phyloP scores from a whole-genome alignment of 2,113 vertebrate species.

The Ptilonorhynchus violaceus region DNA sequence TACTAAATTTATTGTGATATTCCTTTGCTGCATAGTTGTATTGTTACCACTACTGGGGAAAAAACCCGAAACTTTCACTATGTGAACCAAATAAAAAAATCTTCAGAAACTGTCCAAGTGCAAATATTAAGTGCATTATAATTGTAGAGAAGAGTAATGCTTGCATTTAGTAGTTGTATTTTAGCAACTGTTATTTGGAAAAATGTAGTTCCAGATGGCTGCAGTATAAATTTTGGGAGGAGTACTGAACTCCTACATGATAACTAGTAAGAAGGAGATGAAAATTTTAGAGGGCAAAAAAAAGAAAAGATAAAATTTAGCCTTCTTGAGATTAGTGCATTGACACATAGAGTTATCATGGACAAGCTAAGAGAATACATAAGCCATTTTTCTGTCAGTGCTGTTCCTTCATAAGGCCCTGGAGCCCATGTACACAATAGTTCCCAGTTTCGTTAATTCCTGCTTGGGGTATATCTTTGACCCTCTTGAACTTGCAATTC shows the following conservation, averaged over 20 bases:
- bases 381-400: neutral
- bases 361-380: neutral
- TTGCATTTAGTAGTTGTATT: neutral
- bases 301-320: neutral
- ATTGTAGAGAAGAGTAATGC: neutral
- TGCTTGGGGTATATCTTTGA: neutral
- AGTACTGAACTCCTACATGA: neutral
- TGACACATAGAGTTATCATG: neutral
- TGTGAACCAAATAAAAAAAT: neutral
- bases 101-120: neutral
- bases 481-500: neutral
- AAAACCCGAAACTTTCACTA: neutral
- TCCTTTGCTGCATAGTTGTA: neutral
- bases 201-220: neutral
- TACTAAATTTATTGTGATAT: neutral
- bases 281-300: neutral
- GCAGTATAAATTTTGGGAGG: neutral
- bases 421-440: accelerated
- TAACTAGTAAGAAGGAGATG: neutral
- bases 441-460: neutral
- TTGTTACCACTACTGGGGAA: neutral
- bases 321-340: neutral
- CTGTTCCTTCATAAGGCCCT: neutral
- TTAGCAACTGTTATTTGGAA: neutral
- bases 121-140: neutral